phyloP scores from a whole-genome alignment of 2,797 vertebrate genomes.

The Neomorphus geoffroyi region DNA sequence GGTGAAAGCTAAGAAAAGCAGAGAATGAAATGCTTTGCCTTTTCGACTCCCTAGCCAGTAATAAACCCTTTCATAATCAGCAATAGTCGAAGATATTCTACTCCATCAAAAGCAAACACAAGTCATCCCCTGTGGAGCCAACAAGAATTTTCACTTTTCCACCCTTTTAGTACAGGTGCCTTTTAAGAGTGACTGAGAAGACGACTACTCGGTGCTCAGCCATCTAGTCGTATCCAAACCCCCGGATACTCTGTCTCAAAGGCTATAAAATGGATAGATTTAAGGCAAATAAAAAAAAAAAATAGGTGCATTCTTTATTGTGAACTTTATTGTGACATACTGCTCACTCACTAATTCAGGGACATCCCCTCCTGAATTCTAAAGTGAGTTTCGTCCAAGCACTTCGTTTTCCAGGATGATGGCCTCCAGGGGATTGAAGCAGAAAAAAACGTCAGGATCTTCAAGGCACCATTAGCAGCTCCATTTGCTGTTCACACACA shows the following conservation, averaged over 20 bases:
- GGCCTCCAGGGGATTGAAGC: conserved; percentile 10
- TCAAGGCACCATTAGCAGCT: conserved; percentile 30
- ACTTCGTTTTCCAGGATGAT: conserved; percentile 20
- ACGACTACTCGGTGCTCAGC: conserved; percentile 42
- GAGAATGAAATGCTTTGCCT: conserved; percentile 40
- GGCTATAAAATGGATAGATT: conserved; percentile 28
- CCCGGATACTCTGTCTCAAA: conserved; percentile 32
- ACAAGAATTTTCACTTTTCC: conserved; percentile 73
- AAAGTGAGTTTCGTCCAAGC: neutral
- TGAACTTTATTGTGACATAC: neutral
- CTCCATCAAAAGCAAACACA: conserved; percentile 62
- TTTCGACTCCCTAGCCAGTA: conserved; percentile 62
- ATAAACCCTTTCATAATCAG: conserved; percentile 69
- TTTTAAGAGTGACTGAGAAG: conserved; percentile 41
- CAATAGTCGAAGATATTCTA: conserved; percentile 55
- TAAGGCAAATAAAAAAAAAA: neutral
- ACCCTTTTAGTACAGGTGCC: conserved; percentile 64
- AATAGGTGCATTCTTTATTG: neutral
- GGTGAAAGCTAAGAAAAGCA: conserved; percentile 44
- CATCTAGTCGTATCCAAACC: conserved; percentile 45
- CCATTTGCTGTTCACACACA: neutral
- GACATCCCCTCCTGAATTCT: conserved; percentile 37
- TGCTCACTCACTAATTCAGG: neutral
- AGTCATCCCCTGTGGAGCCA: conserved; percentile 59
- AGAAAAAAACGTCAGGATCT: conserved; percentile 13